Evolutionary conservation across 2,888 invertebrate genomes (phyloP), one percentile per base, ranked within the genome.

Genomic region (Sisyra terminalis): DNA sequence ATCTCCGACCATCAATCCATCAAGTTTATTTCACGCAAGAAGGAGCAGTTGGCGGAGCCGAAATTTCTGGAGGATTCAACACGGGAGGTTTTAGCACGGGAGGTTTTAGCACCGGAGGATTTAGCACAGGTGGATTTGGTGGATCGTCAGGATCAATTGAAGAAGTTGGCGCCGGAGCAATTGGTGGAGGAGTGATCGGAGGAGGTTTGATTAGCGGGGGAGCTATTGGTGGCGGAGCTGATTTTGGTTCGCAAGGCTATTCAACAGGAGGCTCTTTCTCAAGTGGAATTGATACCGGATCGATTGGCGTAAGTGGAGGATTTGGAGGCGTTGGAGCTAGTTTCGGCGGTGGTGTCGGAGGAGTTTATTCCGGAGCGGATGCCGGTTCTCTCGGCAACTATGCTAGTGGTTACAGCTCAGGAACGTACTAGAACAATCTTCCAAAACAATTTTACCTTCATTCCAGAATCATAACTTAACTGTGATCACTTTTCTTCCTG

Each of bases 1-100:
- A 69, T 0, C 65, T 70, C 15, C 42, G 39, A 13, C 40, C 39
- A 9, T 35, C 43, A 24, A 39, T 35, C 17, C 43, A 40, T 32
- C 37, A 24, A 24, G 24, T 24, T 24, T 7, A 24, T 24, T 24
- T 24, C 24, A 24, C 24, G 7, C 24, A 24, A 24, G 24, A 24
- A 24, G 24, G 24, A 24, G 24, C 24, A 3, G 24, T 24, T 24
- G 24, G 24, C 7, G 24, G 24, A 24, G 24, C 5, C 3, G 24
- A 24, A 3, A 24, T 24, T 24, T 24, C 24, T 24, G 24, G 24
- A 24, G 24, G 24, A 24, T 24, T 40, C 9, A 34, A 6, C 13
- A 40, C 32, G 13, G 43, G 24, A 24, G 24, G 24, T 5, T 24
- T 24, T 7, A 24, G 24, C 7, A 5, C 24, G 7, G 24, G 24